Evolutionary conservation across 2,888 invertebrate species (phyloP).

Genomic region (Taenaris catops): DNA sequence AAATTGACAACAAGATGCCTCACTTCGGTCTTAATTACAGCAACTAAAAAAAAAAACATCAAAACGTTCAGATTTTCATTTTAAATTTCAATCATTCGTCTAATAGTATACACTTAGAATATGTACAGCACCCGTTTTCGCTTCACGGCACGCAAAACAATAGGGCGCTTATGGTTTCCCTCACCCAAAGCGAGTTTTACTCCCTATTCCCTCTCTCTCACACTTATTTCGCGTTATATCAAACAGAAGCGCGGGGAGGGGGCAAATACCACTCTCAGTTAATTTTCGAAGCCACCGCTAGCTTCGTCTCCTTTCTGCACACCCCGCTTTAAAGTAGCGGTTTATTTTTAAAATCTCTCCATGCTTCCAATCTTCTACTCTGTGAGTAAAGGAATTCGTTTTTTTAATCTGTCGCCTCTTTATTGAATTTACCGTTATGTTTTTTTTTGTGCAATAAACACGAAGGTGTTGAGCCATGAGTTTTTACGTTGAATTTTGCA

Average conservation of each 20-base stretch:
- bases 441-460: neutral
- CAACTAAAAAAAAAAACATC: too few relatives aligned
- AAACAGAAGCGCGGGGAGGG: constrained; percentile 42
- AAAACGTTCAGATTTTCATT: constrained; percentile 38
- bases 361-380: constrained; percentile 15
- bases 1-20: too few relatives aligned
- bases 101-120: constrained; percentile 35
- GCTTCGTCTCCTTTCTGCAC: constrained; percentile 47
- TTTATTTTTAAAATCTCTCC: constrained; percentile 38
- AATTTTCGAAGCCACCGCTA: constrained; percentile 65
- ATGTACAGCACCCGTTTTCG: constrained; percentile 45
- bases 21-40: too few relatives aligned
- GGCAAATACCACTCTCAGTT: constrained; percentile 68
- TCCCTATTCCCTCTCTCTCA: constrained; percentile 39
- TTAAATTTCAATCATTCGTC: constrained; percentile 48
- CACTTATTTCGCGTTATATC: constrained; percentile 25
- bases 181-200: constrained; percentile 68
- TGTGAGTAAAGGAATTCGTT: constrained; percentile 10
- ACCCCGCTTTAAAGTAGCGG: constrained; percentile 42
- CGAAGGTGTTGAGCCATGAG: too few relatives aligned
- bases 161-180: constrained; percentile 71
- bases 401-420: constrained; percentile 19
- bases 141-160: constrained; percentile 69
- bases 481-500: neutral
- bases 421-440: constrained; percentile 2